Conservation (phyloP, 2,797 vertebrate species). For the Gymnoscopelus microlampas region DNA sequence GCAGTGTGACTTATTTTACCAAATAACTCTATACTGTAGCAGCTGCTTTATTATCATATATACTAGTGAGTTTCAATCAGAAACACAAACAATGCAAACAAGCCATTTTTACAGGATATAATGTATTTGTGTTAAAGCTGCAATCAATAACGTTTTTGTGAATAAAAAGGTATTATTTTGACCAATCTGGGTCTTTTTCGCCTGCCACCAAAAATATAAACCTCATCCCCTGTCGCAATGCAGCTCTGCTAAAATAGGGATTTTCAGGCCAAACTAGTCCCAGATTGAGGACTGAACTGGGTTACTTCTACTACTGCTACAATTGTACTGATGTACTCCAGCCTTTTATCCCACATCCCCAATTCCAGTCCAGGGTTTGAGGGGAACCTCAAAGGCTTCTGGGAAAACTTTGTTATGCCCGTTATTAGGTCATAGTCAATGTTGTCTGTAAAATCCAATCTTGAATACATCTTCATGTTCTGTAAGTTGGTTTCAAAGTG, state of each 20-base stretch:
- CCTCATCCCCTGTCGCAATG: conserved; percentile 30
- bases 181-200: not conserved
- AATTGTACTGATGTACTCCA: conserved; percentile 51
- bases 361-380: conserved; percentile 41
- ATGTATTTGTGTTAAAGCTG: too few relatives aligned
- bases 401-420: conserved; percentile 55
- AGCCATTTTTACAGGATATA: too few relatives aligned
- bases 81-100: too few relatives aligned
- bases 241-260: conserved; percentile 63
- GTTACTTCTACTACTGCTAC: conserved; percentile 57
- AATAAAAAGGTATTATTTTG: too few relatives aligned
- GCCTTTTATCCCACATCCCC: conserved; percentile 51
- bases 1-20: too few relatives aligned
- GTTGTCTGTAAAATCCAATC: conserved; percentile 8
- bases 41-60: too few relatives aligned
- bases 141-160: too few relatives aligned
- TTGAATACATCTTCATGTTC: too few relatives aligned
- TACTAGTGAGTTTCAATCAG: too few relatives aligned
- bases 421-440: conserved; percentile 22
- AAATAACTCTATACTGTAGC: too few relatives aligned
- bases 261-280: conserved; percentile 58
- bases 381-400: conserved; percentile 36
- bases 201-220: not conserved
- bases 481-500: too few relatives aligned
- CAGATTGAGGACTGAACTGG: conserved; percentile 76